Conservation (phyloP, 2,797 vertebrate genomes). For the Peromyscus melanophrys region DNA sequence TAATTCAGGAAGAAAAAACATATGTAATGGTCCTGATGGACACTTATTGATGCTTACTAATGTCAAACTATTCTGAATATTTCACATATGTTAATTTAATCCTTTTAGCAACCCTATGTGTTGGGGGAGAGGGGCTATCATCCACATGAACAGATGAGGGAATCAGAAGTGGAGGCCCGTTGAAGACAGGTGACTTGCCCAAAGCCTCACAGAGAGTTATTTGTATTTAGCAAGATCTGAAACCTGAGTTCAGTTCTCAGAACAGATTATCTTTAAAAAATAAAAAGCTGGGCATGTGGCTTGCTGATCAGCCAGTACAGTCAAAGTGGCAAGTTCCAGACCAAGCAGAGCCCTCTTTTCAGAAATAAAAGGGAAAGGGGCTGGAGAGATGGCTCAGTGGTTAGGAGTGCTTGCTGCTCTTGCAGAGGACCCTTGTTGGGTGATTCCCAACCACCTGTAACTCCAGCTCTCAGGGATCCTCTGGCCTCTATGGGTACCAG, state of each 20-base stretch:
- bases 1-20: neutral
- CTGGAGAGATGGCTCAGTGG: neutral
- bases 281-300: neutral
- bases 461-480: neutral
- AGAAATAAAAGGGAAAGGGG: neutral
- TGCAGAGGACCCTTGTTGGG: neutral
- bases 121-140: neutral
- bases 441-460: neutral
- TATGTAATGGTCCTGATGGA: neutral
- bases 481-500: neutral
- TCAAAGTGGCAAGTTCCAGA: neutral
- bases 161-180: neutral
- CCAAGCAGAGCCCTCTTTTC: neutral
- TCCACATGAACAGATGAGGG: neutral
- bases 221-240: neutral
- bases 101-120: neutral
- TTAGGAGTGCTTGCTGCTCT: neutral
- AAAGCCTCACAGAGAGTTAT: neutral
- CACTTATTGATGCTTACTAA: neutral
- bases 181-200: neutral
- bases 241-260: neutral
- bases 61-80: neutral
- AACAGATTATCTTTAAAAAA: neutral
- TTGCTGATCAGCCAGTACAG: neutral
- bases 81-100: neutral